phyloP scores from a whole-genome alignment of 2,113 vertebrate genomes.

The Cairina moschata region DNA sequence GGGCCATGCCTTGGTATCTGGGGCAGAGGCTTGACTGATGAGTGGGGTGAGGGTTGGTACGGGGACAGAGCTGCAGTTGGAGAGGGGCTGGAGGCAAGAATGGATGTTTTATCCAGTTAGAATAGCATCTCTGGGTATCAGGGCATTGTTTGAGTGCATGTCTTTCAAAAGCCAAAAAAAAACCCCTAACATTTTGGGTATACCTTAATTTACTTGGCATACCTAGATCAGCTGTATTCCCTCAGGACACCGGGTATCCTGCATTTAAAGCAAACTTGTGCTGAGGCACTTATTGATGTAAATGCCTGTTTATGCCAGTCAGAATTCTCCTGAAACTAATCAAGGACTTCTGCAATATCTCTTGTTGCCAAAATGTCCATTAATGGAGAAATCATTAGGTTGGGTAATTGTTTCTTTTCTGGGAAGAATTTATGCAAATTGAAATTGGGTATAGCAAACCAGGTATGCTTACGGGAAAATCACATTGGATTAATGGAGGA shows the following conservation, averaged over 20 bases:
- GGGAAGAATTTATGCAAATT: conserved; percentile 30
- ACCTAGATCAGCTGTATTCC: neutral
- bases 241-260: neutral
- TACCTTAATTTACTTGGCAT: neutral
- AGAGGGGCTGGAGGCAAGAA: neutral
- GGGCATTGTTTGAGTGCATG: neutral
- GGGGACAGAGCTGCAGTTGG: neutral
- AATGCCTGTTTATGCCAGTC: neutral
- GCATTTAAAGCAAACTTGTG: neutral
- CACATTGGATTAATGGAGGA: neutral
- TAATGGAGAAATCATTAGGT: conserved; percentile 20
- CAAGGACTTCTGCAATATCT: neutral
- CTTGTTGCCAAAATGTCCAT: neutral
- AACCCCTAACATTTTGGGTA: neutral
- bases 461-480: neutral
- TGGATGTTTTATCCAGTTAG: neutral
- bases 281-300: neutral
- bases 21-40: neutral
- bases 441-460: neutral
- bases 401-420: conserved; percentile 32
- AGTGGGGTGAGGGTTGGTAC: neutral
- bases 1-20: neutral
- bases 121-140: neutral
- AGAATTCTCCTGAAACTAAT: conserved; percentile 11
- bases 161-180: neutral